These are phyloP conservation scores for Melieria omissa DNA, from an alignment of 2,888 invertebrate species.

Conservation along the genomic window DNA sequence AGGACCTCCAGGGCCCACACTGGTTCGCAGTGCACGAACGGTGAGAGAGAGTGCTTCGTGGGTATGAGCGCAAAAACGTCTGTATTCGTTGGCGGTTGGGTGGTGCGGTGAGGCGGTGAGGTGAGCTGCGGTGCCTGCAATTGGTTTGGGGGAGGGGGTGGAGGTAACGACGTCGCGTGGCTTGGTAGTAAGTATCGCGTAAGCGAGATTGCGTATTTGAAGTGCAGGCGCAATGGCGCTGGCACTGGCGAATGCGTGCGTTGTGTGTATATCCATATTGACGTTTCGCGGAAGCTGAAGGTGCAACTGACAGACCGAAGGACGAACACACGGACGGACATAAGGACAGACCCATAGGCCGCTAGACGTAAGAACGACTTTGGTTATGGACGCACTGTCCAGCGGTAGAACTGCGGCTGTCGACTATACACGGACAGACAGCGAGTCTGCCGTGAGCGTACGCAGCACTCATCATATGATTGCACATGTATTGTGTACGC, in stretches of 20 bases:
- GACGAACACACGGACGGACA: not conserved
- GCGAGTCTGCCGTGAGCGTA: too few relatives aligned
- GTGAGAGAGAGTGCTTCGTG: not conserved
- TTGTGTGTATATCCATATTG: not conserved
- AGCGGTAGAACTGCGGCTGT: not conserved
- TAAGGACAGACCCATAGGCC: not conserved
- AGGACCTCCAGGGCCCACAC: too few relatives aligned
- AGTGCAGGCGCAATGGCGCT: conserved; percentile 31
- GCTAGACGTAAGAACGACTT: not conserved
- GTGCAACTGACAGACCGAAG: not conserved
- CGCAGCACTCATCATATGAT: too few relatives aligned
- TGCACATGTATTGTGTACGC: too few relatives aligned
- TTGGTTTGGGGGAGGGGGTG: not conserved
- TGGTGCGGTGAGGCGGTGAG: not conserved
- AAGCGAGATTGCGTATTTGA: conserved; percentile 25
- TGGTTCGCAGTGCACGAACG: not conserved
- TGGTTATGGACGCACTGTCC: not conserved
- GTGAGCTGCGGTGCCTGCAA: not conserved
- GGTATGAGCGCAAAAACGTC: too few relatives aligned
- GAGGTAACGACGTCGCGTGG: too few relatives aligned
- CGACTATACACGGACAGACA: not conserved
- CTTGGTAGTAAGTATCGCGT: conserved; percentile 9
- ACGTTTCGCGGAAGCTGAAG: too few relatives aligned
- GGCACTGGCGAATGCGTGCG: not conserved
- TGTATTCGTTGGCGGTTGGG: not conserved